Evolutionary conservation across 2,113 vertebrate genomes (phyloP), one percentile per base, ranked within the genome.

Genomic region (Panthera uncia): DNA sequence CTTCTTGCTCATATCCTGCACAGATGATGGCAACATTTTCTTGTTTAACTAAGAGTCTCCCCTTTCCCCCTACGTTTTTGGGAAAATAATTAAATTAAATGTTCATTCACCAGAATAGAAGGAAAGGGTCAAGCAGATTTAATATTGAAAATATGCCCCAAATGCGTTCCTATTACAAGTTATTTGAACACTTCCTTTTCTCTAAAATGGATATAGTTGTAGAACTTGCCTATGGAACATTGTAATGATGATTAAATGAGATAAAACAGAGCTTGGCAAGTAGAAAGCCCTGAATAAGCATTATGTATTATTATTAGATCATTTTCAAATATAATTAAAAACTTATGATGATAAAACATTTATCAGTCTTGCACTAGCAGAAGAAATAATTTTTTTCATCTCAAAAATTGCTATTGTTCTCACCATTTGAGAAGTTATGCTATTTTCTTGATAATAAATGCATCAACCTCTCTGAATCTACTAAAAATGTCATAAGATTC

Each of bases 1-100:
- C 23, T 89, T 95, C 87, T 87, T 76, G 57, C 57, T 98, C 87
- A 92, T 91, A 85, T 95, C 94, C 91, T 97, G 25, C n/a, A 23
- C 41, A 38, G 80, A 93, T 95, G 79, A 97, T 57, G 71, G 29
- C 29, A 91, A 3, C 0, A 0, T 74, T 83, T 84, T 91, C 73
- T 83, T 92, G 15, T 86, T 92, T 90, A 90, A 94, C 41, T 86
- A 61, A 41, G 71, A 61, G 1, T 66, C 90, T 52, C 36, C 15
- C 36, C 13, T 0, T 61, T 55, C 41, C 25, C 25, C 8, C 4
- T 79, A 25, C 29, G 8, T 76, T 82, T 95, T 78, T 36, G 63
- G 71, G 55, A 83, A 92, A 96, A 79, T n/a, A 83, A 91, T 48
- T 71, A 89, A 89, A 82, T 81, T 31, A 95, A 82, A 80, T 91